Conservation (phyloP, 2,797 vertebrate genomes). For the Echiichthys vipera region DNA sequence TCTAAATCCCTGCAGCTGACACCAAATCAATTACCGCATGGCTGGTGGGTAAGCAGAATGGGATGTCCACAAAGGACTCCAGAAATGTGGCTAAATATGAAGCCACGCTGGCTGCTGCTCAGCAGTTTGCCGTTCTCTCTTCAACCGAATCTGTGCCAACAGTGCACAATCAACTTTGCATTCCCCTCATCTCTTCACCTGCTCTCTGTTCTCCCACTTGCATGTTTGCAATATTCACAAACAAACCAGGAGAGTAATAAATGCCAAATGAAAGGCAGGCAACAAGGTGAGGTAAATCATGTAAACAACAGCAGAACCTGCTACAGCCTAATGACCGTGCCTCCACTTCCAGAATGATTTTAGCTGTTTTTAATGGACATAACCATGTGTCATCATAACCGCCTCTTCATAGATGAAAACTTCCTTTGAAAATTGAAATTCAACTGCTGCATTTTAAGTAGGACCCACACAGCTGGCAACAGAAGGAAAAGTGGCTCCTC, state of each 20-base stretch:
- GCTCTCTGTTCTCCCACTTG: conserved; percentile 10
- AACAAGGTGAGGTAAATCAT: conserved; percentile 8
- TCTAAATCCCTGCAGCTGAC: conserved; percentile 79
- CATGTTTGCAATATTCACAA: conserved; percentile 35
- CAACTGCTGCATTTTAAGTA: conserved; percentile 37
- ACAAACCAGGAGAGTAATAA: conserved; percentile 24
- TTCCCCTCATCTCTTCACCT: conserved; percentile 50
- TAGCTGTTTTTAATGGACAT: not conserved
- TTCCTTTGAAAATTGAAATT: conserved; percentile 34
- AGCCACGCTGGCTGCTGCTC: conserved; percentile 51
- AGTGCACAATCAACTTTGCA: conserved; percentile 42
- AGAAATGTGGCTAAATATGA: conserved; percentile 73
- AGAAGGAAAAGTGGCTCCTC: conserved; percentile 17
- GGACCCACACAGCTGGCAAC: conserved; percentile 32
- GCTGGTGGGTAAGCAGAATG: conserved; percentile 77
- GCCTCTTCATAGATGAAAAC: conserved; percentile 22
- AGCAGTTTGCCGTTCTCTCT: conserved; percentile 60
- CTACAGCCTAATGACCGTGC: not conserved
- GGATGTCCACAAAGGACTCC: conserved; percentile 67
- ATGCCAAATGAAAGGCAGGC: conserved; percentile 7
- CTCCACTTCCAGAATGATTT: not conserved
- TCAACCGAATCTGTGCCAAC: conserved; percentile 41
- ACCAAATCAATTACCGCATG: conserved; percentile 80
- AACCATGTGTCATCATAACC: conserved; percentile 24
- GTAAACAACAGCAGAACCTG: not conserved